Base-by-base conservation (phyloP, 2,888 invertebrate genomes). In the Athrips mouffetella region DNA sequence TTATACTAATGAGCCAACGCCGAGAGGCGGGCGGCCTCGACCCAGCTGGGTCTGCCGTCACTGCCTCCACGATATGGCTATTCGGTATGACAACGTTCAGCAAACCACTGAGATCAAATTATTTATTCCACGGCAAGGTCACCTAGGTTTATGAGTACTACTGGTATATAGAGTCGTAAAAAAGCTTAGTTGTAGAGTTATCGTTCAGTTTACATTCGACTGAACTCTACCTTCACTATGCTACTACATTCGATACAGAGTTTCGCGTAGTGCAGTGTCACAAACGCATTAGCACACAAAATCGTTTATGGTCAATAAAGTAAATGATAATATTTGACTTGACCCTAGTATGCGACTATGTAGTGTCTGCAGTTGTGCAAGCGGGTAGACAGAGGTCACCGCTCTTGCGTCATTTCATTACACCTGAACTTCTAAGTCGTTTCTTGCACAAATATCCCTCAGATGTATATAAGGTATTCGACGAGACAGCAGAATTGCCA, bases 11-110 rank as follows among this genome's bases (percentile, higher is more conserved):
- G 50, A 50, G 47, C 39, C 35, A 45, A 42, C 35, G 13, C 37
- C 37, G 53, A 48, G 48, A 49, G 42, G 52, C 45, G 52, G 57
- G 46, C 54, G 61, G 53, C 61, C 61, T 60, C 60, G 61, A 57
- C 61, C 56, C 50, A 48, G 44, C 42, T 45, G 23, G 29, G 20
- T 10, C 47, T 39, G 47, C 45, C 46, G 31, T 42, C 41, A 37
- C 23, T 42, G 46, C 40, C n/a, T 31, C 42, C 21, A 23, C 44
- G 30, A 42, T 44, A 48, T 35, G 35, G n/a, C 50, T 48, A 30
- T 47, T 45, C 40, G 29, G 45, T 45, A 45, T 46, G 31, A 27
- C 11, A 48, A 42, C 35, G 37, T 37, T 50, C 37, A 46, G 21
- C 18, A 20, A 8, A 23, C 25, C 18, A 39, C 46, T 31, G 21